A percentile compares a stretch with the other conserved stretches of the same genome.
Conservation (phyloP, 53 echinoderm and acorn worm species). For the Pentamera pediparva region DNA sequence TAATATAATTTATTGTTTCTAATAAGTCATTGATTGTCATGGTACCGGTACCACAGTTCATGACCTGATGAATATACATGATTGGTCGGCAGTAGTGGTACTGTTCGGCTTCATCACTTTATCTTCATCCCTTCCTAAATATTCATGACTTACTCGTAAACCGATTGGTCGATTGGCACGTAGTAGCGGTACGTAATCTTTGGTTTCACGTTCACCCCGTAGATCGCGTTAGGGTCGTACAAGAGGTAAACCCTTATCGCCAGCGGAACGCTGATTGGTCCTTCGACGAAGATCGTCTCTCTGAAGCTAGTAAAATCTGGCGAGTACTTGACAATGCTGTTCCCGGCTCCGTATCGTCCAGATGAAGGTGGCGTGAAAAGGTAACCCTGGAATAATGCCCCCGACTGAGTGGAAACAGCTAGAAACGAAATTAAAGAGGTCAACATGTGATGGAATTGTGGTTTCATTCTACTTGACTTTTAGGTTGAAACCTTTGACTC, state of each 20-base stretch:
- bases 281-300: slow-evolving; percentile 18
- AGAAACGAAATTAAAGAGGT: neutral
- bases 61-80: too few species aligned
- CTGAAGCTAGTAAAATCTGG: slow-evolving; percentile 13
- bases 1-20: too few species aligned
- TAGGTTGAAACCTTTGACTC: too few species aligned
- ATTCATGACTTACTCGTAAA: slow-evolving; percentile 25
- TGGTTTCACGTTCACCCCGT: slow-evolving; percentile 14
- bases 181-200: slow-evolving; percentile 20
- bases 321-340: slow-evolving; percentile 13
- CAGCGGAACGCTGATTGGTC: slow-evolving; percentile 8
- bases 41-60: too few species aligned
- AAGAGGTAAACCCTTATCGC: slow-evolving; percentile 20
- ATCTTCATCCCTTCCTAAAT: neutral
- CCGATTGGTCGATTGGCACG: neutral
- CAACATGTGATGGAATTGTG: too few species aligned
- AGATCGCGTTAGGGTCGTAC: slow-evolving; percentile 24
- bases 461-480: too few species aligned
- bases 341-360: slow-evolving; percentile 24
- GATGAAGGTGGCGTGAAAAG: slow-evolving; percentile 32
- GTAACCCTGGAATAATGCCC: slow-evolving; percentile 33
- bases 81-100: too few species aligned
- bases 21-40: too few species aligned
- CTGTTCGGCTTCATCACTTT: too few species aligned
- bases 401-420: slow-evolving; percentile 30